phyloP scores from a whole-genome alignment of 2,113 vertebrate genomes.

The Podarcis raffonei region DNA sequence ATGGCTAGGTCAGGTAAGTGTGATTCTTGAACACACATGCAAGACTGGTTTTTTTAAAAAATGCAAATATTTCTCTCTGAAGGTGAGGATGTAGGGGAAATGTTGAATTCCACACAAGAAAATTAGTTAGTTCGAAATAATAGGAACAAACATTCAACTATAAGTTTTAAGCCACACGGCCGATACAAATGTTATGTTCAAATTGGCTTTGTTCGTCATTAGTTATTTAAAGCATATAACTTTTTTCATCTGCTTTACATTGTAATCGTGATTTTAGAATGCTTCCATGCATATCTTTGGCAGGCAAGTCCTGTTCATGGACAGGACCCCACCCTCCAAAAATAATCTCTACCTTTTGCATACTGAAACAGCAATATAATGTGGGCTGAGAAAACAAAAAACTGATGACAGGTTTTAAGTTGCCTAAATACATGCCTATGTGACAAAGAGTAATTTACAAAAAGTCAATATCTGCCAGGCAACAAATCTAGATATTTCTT shows the following conservation, averaged over 20 bases:
- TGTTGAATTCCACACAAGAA: background rate
- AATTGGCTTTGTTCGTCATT: constrained; percentile 52
- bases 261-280: constrained; percentile 63
- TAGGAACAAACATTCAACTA: constrained; percentile 14
- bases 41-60: constrained; percentile 17
- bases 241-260: constrained; percentile 61
- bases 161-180: constrained; percentile 42
- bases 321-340: constrained; percentile 52
- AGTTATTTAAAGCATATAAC: constrained; percentile 56
- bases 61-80: constrained; percentile 42
- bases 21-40: constrained; percentile 24
- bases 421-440: constrained; percentile 57
- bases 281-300: constrained; percentile 55
- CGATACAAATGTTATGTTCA: constrained; percentile 22
- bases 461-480: constrained; percentile 56
- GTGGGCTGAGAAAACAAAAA: constrained; percentile 64
- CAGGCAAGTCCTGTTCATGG: constrained; percentile 58
- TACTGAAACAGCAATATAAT: constrained; percentile 61
- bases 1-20: constrained; percentile 56
- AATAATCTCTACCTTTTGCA: constrained; percentile 63
- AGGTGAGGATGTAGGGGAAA: constrained; percentile 23
- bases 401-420: constrained; percentile 69
- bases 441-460: constrained; percentile 55
- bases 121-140: background rate
- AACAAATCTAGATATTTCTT: constrained; percentile 58